phyloP scores from a whole-genome alignment of 2,888 invertebrate species.

The Chrysina gloriosa region DNA sequence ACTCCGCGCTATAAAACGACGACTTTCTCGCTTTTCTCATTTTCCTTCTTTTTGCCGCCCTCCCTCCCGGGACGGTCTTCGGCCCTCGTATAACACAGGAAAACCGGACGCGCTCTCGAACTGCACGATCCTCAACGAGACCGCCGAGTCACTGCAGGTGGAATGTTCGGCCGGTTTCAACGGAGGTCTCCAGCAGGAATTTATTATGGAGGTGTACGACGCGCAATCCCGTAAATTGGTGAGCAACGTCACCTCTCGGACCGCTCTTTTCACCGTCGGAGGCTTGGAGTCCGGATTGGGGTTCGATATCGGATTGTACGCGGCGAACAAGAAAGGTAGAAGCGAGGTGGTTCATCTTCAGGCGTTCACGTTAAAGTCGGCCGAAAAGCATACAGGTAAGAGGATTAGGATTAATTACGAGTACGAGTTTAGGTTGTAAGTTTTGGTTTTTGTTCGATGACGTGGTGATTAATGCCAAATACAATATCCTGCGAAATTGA shows the following conservation, averaged over 20 bases:
- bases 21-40: too few relatives aligned
- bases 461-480: too few relatives aligned
- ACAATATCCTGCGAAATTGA: too few relatives aligned
- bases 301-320: slow-evolving; percentile 76
- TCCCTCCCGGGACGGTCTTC: too few relatives aligned
- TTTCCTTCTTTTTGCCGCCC: too few relatives aligned
- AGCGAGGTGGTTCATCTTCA: slow-evolving; percentile 75
- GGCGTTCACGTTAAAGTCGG: slow-evolving; percentile 79
- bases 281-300: slow-evolving; percentile 76
- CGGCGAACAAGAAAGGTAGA: slow-evolving; percentile 78
- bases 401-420: too few relatives aligned
- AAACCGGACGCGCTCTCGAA: slow-evolving; percentile 80
- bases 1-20: too few relatives aligned
- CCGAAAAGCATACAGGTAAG: slow-evolving; percentile 78
- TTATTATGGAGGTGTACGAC: slow-evolving; percentile 78
- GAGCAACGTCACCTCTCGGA: slow-evolving; percentile 69
- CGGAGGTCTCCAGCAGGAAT: slow-evolving; percentile 79
- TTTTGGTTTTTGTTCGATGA: too few relatives aligned
- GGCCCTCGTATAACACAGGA: slow-evolving; percentile 65
- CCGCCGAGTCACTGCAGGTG: slow-evolving; percentile 77
- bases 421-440: too few relatives aligned
- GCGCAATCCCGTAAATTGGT: slow-evolving; percentile 67
- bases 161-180: slow-evolving; percentile 82
- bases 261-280: slow-evolving; percentile 74
- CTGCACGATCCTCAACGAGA: slow-evolving; percentile 80